A percentile compares a stretch with the other conserved stretches of the same genome.
These are phyloP conservation scores for Heptranchias perlo DNA, from an alignment of 2,113 vertebrate genomes.

Conservation along the genomic window DNA sequence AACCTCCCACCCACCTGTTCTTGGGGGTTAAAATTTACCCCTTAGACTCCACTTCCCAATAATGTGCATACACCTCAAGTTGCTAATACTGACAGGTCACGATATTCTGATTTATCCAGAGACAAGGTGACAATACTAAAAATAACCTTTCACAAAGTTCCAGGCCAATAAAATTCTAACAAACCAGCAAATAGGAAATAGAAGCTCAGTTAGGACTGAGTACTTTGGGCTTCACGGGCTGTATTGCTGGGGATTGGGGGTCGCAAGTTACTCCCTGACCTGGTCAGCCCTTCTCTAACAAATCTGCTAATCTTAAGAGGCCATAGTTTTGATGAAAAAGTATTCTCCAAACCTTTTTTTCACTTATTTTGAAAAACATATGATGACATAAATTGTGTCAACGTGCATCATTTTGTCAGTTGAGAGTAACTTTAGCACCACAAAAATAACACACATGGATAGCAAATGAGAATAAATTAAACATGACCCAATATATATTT, in stretches of 20 bases:
- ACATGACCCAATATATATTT: not conserved
- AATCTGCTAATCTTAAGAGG: not conserved
- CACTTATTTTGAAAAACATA: not conserved
- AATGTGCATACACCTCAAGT: too few species aligned
- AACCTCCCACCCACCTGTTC: too few species aligned
- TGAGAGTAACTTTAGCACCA: not conserved
- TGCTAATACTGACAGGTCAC: too few species aligned
- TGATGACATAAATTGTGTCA: not conserved
- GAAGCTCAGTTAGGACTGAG: not conserved
- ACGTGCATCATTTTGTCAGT: too few species aligned
- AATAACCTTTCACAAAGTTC: not conserved
- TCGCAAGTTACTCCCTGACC: not conserved
- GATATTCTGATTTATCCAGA: too few species aligned
- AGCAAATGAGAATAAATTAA: not conserved
- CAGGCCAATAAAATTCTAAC: not conserved
- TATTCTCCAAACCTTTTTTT: not conserved
- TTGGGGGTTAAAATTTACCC: too few species aligned
- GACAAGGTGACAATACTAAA: not conserved
- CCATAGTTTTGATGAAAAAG: not conserved
- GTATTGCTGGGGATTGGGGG: not conserved
- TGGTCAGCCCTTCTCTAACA: not conserved
- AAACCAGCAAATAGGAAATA: not conserved
- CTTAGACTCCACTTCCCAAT: too few species aligned
- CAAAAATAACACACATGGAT: not conserved
- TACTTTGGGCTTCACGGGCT: not conserved